Evolutionary conservation across 23 tunicate genomes (phyloP).

Genomic region (Clavelina lepadiformis): DNA sequence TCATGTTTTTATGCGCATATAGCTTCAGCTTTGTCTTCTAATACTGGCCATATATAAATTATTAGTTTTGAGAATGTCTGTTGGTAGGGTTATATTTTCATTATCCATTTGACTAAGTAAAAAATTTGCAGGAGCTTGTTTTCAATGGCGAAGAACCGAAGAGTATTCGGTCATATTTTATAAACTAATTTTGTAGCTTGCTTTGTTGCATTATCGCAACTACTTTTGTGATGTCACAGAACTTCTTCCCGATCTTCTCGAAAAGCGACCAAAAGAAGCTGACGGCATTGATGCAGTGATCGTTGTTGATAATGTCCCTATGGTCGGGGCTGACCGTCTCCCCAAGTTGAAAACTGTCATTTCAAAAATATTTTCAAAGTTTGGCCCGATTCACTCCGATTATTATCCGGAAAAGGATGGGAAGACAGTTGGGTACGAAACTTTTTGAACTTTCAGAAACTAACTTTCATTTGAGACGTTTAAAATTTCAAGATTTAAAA

Average conservation of each 20-base stretch:
- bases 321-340: constrained; percentile 60
- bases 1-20: too few relatives aligned
- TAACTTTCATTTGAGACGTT: background rate
- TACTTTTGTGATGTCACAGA: constrained; percentile 60
- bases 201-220: too few relatives aligned
- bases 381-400: constrained; percentile 67
- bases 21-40: too few relatives aligned
- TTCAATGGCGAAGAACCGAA: too few relatives aligned
- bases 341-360: constrained; percentile 60
- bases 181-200: too few relatives aligned
- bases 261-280: constrained; percentile 85
- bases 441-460: background rate
- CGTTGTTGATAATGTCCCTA: constrained; percentile 81
- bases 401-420: constrained; percentile 64
- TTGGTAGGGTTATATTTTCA: too few relatives aligned
- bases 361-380: constrained; percentile 68
- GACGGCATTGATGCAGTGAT: constrained; percentile 92
- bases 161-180: too few relatives aligned
- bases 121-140: too few relatives aligned
- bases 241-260: constrained; percentile 61
- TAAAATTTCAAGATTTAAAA: too few relatives aligned
- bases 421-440: constrained; percentile 74
- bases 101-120: too few relatives aligned
- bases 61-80: too few relatives aligned
- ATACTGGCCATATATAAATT: too few relatives aligned